Conservation (phyloP, 2,113 vertebrate species). For the Brachypodius melanocephalos region DNA sequence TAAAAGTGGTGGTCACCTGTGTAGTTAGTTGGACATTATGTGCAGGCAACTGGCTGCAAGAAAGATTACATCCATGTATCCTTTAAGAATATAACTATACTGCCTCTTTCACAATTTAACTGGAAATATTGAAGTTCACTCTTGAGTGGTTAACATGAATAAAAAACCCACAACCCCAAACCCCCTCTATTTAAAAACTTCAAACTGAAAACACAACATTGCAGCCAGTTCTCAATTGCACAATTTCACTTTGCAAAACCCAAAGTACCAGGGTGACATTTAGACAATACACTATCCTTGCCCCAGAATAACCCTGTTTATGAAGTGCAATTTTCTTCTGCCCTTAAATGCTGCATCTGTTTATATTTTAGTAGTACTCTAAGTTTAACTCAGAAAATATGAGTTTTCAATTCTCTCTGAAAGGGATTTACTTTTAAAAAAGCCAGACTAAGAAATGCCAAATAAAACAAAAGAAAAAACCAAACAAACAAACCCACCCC, state of each 20-base stretch:
- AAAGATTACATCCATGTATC: not conserved
- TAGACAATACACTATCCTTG: not conserved
- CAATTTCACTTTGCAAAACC: not conserved
- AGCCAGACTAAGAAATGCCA: not conserved
- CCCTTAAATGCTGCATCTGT: rapidly evolving
- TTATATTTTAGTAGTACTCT: not conserved
- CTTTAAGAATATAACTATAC: not conserved
- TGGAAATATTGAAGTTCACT: not conserved
- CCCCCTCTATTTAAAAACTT: not conserved
- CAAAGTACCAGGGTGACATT: not conserved
- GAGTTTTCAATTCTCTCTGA: not conserved
- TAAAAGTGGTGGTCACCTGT: not conserved
- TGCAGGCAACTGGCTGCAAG: not conserved
- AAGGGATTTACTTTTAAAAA: not conserved
- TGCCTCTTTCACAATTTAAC: not conserved
- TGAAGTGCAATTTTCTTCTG: not conserved
- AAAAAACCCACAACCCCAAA: rapidly evolving
- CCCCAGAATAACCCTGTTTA: not conserved
- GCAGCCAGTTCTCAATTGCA: not conserved
- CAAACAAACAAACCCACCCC: no score
- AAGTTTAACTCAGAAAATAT: not conserved
- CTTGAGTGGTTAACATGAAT: not conserved
- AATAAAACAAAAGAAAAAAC: not conserved
- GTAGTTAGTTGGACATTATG: not conserved
- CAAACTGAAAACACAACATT: not conserved